A percentile compares a stretch with the other conserved stretches of the same genome.
Conservation (phyloP, 2,113 vertebrate genomes). For the Phrynocephalus versicolor region DNA sequence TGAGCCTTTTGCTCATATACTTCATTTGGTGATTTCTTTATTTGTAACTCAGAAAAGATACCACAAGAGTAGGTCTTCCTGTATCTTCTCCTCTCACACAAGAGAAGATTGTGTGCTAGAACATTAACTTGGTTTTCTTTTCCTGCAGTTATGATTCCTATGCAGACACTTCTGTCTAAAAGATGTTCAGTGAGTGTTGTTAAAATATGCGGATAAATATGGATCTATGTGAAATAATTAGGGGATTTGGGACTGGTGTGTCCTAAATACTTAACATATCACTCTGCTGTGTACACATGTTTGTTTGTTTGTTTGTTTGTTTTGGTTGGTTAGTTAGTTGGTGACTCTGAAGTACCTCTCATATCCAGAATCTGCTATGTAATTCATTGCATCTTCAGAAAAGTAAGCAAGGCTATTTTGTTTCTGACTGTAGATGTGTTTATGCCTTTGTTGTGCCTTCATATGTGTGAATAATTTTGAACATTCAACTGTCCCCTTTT, state of each 20-base stretch:
- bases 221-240: too few relatives aligned
- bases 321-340: too few relatives aligned
- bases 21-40: not conserved
- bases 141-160: not conserved
- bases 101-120: not conserved
- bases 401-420: not conserved
- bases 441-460: too few relatives aligned
- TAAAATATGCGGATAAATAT: not conserved
- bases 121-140: not conserved
- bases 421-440: not conserved
- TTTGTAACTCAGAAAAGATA: not conserved
- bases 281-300: not conserved
- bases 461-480: too few relatives aligned
- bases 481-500: too few relatives aligned
- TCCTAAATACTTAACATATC: not conserved
- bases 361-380: not conserved
- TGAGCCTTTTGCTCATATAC: not conserved
- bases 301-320: not conserved
- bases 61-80: not conserved
- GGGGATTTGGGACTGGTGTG: not conserved
- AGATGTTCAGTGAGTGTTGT: not conserved
- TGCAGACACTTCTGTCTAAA: not conserved
- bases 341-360: not conserved
- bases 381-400: not conserved
- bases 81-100: not conserved